Conservation (phyloP, 1,140 invertebrate genomes). For the Drosophila miranda region DNA sequence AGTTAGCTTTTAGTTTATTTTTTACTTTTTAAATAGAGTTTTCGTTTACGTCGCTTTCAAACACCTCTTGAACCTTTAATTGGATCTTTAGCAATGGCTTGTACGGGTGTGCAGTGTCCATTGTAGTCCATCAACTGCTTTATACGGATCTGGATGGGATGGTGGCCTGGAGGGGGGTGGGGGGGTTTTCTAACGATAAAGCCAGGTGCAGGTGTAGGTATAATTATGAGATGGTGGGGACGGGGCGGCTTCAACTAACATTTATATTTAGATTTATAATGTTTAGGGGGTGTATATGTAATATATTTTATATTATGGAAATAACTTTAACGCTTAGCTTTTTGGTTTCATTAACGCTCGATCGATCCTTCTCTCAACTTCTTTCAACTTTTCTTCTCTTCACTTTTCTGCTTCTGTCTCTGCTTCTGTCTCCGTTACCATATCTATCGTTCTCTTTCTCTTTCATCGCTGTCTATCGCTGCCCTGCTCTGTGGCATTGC, state of each 20-base stretch:
- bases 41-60: conserved; percentile 21
- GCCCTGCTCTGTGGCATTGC: conserved; percentile 28
- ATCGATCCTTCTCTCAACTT: conserved; percentile 18
- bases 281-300: conserved; percentile 29
- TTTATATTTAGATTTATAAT: conserved; percentile 53
- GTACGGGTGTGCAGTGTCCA: too few species aligned
- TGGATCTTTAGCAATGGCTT: neutral
- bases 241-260: conserved; percentile 63
- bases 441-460: conserved; percentile 7
- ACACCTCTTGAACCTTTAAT: neutral
- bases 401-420: neutral
- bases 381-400: too few species aligned
- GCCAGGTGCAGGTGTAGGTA: too few species aligned
- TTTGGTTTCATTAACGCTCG: conserved; percentile 50
- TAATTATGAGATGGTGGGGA: conserved; percentile 12
- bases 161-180: neutral
- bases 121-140: conserved; percentile 47
- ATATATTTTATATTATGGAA: conserved; percentile 58
- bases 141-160: conserved; percentile 28
- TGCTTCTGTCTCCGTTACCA: conserved; percentile 2
- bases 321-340: conserved; percentile 71
- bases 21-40: conserved; percentile 3
- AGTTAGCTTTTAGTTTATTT: conserved; percentile 25
- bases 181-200: too few species aligned
- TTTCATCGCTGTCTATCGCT: conserved; percentile 1